Conservation (phyloP, 2,113 vertebrate genomes). For the Alosa alosa region DNA sequence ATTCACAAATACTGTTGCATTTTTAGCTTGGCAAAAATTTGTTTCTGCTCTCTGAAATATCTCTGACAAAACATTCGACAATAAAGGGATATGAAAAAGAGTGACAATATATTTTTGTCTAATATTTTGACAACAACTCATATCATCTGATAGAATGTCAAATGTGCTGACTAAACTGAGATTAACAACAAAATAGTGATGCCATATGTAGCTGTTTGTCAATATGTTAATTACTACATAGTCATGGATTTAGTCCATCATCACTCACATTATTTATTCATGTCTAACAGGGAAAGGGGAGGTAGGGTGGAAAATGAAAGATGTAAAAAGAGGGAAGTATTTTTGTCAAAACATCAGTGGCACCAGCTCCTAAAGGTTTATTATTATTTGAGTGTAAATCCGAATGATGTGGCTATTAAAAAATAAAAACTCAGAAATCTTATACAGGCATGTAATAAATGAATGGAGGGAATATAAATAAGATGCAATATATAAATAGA, state of each 20-base stretch:
- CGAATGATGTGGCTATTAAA: not conserved
- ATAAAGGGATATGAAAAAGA: conserved; percentile 8
- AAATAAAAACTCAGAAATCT: not conserved
- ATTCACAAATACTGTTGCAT: conserved; percentile 1
- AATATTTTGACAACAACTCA: not conserved
- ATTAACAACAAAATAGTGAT: not conserved
- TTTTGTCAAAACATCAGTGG: not conserved
- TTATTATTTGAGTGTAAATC: not conserved
- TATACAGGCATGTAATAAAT: not conserved
- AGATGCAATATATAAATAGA: not conserved
- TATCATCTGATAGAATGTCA: not conserved
- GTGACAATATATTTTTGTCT: not conserved
- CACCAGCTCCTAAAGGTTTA: not conserved
- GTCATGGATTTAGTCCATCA: not conserved
- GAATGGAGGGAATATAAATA: not conserved
- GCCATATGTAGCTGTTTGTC: not conserved
- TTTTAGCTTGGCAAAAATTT: conserved; percentile 2
- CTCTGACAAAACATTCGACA: conserved; percentile 13
- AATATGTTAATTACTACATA: not conserved
- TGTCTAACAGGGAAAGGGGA: not conserved
- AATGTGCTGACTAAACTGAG: not conserved
- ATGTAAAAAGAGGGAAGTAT: not conserved
- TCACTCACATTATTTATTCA: not conserved
- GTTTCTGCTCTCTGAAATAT: not conserved
- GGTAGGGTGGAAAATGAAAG: not conserved